Evolutionary conservation across 2,113 vertebrate species (phyloP), one percentile per base, ranked within the genome.

Genomic region (Microcebus murinus): DNA sequence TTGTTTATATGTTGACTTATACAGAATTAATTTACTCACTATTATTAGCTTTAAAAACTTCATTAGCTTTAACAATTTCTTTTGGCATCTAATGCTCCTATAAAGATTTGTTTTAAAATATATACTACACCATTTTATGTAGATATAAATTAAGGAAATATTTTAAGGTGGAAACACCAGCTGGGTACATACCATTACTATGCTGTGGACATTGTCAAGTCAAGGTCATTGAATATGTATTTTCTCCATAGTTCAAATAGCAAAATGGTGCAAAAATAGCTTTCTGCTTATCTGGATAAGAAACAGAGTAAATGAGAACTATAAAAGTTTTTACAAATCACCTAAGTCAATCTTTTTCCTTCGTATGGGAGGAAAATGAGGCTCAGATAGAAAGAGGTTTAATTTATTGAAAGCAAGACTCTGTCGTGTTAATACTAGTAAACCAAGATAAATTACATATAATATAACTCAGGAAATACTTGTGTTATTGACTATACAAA

Each of bases 11-110:
- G 27, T n/a, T 91, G 36, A 55, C 10, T 83, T 59, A 59, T 92
- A 80, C 13, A 86, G 13, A 94, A 77, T 80, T 76, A 90, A 80
- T 50, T 95, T 88, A 91, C 17, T 85, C 8, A 20, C 8, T 25
- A 83, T 80, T 14, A 15, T 80, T 73, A 88, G 2, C 39, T 93
- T 86, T 34, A 82, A 96, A 29, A 7, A 48, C 90, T 97, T 92
- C 31, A 70, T 81, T 71, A 73, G 5, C 20, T 84, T 90, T 91
- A 65, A 76, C 17, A 52, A 68, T 71, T 85, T 88, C 7, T 82
- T 73, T 88, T 29, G 18, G 27, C 3, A 63, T 71, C 6, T 68
- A 77, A 67, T n/a, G 13, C 1, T n/a, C 14, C 2, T 95, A 29
- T 36, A 48, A 95, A 68, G 13, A 61, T 76, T 81, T 96, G 1